These are phyloP conservation scores for Anoplolepis gracilipes DNA, from an alignment of 1,140 invertebrate genomes.

Conservation along the genomic window DNA sequence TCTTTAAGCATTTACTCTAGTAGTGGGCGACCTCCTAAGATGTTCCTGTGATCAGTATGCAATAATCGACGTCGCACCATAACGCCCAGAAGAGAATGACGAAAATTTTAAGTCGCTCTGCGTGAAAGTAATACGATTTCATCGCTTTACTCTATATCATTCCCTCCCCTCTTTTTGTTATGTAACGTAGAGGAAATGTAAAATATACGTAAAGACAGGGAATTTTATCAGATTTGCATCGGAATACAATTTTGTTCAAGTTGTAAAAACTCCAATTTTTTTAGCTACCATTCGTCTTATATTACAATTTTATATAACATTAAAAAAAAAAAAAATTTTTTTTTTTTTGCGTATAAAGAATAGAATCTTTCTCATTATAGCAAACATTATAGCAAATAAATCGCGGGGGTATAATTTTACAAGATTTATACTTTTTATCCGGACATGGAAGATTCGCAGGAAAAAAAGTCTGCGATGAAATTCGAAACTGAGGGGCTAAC, in stretches of 20 bases:
- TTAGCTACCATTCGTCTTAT: too few relatives aligned
- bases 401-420: background rate
- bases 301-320: too few relatives aligned
- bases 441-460: background rate
- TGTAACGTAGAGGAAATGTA: background rate
- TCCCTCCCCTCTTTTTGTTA: background rate
- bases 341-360: too few relatives aligned
- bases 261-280: too few relatives aligned
- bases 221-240: too few relatives aligned
- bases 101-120: conserved; percentile 30
- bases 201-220: background rate
- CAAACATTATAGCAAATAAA: background rate
- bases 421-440: background rate
- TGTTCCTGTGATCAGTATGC: conserved; percentile 45
- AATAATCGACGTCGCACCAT: conserved; percentile 49
- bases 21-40: conserved; percentile 21
- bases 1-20: conserved; percentile 23
- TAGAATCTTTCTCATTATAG: background rate
- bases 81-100: conserved; percentile 1
- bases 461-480: background rate
- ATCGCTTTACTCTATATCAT: background rate
- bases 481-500: background rate
- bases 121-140: conserved; percentile 16
- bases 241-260: too few relatives aligned
- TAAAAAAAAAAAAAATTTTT: too few relatives aligned